Conservation (phyloP, 2,113 vertebrate species). For the Pelvicachromis taeniatus region DNA sequence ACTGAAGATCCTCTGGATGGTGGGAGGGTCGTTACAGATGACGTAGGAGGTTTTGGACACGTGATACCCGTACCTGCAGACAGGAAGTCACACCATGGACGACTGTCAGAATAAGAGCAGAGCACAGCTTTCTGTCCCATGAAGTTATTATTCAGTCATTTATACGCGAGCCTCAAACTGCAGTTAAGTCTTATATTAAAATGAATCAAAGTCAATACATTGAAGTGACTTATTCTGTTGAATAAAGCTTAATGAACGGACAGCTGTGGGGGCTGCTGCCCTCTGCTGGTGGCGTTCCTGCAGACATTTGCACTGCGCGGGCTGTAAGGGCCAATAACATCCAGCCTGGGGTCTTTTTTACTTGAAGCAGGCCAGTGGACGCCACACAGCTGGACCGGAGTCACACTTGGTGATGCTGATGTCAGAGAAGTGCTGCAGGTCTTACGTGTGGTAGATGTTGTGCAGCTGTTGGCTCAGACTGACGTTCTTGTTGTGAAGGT, state of each 20-base stretch:
- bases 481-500: slow-evolving; percentile 74
- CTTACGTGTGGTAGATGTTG: slow-evolving; percentile 84
- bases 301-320: too few species aligned
- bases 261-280: not conserved
- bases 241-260: not conserved
- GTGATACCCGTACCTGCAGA: slow-evolving; percentile 87
- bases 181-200: too few species aligned
- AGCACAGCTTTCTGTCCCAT: not conserved
- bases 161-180: too few species aligned
- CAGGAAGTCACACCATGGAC: not conserved
- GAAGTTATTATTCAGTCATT: not conserved
- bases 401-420: not conserved
- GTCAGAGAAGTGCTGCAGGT: not conserved
- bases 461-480: slow-evolving; percentile 80
- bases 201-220: too few species aligned
- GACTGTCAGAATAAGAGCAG: not conserved
- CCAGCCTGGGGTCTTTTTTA: not conserved
- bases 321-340: not conserved
- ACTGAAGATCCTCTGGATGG: slow-evolving; percentile 84
- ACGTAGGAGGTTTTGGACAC: slow-evolving; percentile 91
- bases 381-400: not conserved
- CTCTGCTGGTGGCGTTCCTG: not conserved
- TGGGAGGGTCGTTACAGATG: slow-evolving; percentile 83
- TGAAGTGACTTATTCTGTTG: not conserved
- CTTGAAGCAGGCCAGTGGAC: not conserved